Base-by-base conservation (phyloP, 2,888 invertebrate genomes). In the Dryobotodes eremita region DNA sequence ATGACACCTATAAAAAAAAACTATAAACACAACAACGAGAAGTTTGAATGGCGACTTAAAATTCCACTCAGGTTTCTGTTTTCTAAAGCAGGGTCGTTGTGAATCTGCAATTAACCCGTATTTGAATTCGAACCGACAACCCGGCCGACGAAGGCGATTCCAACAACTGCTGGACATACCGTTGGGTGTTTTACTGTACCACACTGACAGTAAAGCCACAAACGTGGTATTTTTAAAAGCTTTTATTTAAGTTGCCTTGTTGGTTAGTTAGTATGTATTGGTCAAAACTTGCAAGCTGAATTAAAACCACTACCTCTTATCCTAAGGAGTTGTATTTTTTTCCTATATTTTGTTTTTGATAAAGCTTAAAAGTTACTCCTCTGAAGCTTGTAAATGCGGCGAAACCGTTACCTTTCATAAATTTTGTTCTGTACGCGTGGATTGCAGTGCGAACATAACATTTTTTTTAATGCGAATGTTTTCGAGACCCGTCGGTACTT, bases 61-160 rank as follows among this genome's bases (percentile, higher is more conserved):
- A 95, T 95, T 95, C 95, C 90, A 86, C 82, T 85, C 92, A 82
- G 89, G 93, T 92, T 85, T 90, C 75, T 82, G 93, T 93, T 95
- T 94, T 94, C 94, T 94, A 94, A 92, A 92, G 91, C 90, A 88
- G 90, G 93, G 93, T 93, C 92, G 92, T 83, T 84, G 92, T 94
- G 95, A 95, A 95, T 96, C 92, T 92, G 93, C 95, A 95, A 95
- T 95, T 95, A 95, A 94, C 94, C 93, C 88, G 93, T 92, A 94
- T 95, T 95, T 93, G 93, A 93, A 95, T 95, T 89, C 91, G 93
- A 92, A 93, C 94, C 85, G 91, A 83, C 93, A 93, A 94, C 91
- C 92, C 76, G 89, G 26, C 70, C 86, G 85, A 89, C 86, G 87
- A 90, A 65, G 76, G 76, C 76, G 77, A 53, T 71, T 87, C 70